Base-by-base conservation (phyloP, 2,113 vertebrate species). In the Todiramphus saurophagus region DNA sequence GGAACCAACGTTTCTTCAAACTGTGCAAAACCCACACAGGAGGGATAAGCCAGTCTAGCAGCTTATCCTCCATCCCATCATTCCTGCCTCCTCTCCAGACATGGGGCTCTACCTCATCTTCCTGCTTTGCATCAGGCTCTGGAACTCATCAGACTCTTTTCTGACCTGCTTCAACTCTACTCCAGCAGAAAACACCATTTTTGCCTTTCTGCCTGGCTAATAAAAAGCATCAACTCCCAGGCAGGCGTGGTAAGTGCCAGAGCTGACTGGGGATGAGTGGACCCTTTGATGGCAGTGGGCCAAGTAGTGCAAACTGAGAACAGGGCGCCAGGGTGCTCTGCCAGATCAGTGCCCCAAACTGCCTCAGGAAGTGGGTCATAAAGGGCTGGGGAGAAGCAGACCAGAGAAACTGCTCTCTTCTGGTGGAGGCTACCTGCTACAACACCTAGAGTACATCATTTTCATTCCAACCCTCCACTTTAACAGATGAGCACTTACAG, bases 181-280 rank as follows among this genome's bases (percentile, higher is more conserved):
- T 18, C 33, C 48, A 64, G 25, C 13, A 82, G 58, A 75, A 82
- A 89, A 58, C 21, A 39, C 3, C 13, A 2, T 68, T 70, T 4
- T 23, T 28, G 2, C 62, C 20, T 43, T 46, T 19, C 48, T 78
- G 66, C 13, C 48, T 56, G 10, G 9, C 64, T 78, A 60, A 59
- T 35, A 56, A 87, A 76, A 79, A 5, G 20, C 17, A 41, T 25
- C 31, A n/a, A 23, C 13, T 7, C 13, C 39, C 18, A 68, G 51
- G 33, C 19, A 80, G 59, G 53, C 3, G 21, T 17, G 35, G 25
- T 3, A 1, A 79, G 25, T 16, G 16, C 30, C 70, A 53, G 64
- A 62, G 46, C 37, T 63, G 19, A 33, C 62, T 33, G 23, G 14
- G 41, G 8, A 6, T 0, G 0, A 69, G 18, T 2, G 31, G 41